These are phyloP conservation scores for Siderastrea siderea DNA, from an alignment of 92 coral and sea anemone species.

Conservation along the genomic window DNA sequence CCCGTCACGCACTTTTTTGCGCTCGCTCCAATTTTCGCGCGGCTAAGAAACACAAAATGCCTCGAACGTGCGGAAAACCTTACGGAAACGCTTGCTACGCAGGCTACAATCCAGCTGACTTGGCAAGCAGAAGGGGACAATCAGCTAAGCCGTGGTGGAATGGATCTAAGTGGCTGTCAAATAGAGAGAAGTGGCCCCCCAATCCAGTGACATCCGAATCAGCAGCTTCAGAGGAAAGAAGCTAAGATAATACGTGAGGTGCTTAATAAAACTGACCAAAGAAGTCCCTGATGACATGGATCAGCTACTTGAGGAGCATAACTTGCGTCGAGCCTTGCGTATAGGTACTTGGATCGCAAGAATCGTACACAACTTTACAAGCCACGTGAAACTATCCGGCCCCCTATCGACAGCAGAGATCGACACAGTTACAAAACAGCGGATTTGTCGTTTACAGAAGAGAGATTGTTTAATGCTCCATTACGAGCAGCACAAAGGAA, in stretches of 20 bases:
- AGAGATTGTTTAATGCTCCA: too few relatives aligned
- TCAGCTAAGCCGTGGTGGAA: constrained; percentile 28
- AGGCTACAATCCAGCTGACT: constrained; percentile 27
- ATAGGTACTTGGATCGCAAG: constrained; percentile 39
- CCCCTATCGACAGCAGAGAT: too few relatives aligned
- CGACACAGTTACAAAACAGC: too few relatives aligned
- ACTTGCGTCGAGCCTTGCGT: constrained; percentile 51
- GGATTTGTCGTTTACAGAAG: too few relatives aligned
- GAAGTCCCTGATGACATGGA: neutral
- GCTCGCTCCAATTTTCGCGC: too few relatives aligned
- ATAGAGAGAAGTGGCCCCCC: constrained; percentile 47
- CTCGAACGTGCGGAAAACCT: too few relatives aligned
- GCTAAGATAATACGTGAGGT: neutral
- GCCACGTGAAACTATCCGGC: too few relatives aligned
- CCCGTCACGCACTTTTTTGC: too few relatives aligned
- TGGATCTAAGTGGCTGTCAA: constrained; percentile 44
- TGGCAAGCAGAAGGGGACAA: constrained; percentile 54
- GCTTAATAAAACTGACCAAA: constrained; percentile 17
- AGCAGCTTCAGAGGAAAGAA: constrained; percentile 6
- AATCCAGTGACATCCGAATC: constrained; percentile 12
- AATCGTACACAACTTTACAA: too few relatives aligned
- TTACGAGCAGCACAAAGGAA: too few relatives aligned
- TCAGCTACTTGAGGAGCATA: constrained; percentile 42
- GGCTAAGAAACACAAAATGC: too few relatives aligned
- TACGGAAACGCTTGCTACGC: too few relatives aligned